Evolutionary conservation across 2,113 vertebrate genomes (phyloP), one percentile per base, ranked within the genome.

Genomic region (Micronycteris hirsuta): DNA sequence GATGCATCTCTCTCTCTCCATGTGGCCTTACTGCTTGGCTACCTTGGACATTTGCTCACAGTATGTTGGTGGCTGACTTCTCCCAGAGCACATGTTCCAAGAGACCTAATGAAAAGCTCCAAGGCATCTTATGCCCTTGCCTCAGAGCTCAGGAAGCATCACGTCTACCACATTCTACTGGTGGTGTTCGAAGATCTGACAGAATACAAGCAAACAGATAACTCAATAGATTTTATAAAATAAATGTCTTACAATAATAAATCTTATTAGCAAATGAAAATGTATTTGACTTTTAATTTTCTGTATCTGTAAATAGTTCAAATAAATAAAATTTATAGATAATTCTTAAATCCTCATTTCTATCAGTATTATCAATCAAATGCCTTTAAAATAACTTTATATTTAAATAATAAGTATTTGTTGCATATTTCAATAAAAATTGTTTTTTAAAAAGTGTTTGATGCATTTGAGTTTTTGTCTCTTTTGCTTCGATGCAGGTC

Each of bases 241-340:
- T 28, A 67, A 73, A 63, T 41, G 24, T 73, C 31, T 89, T 47
- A 68, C 19, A 77, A 52, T 41, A 43, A 85, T 22, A 76, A 91
- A 16, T 92, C 43, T 77, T 49, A 81, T 77, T 74, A 89, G n/a
- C 45, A 92, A 94, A 47, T 82, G 1, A 94, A 97, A 81, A 58
- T 70, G 3, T 58, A 82, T 41, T 82, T 70, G 45, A 73, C 2
- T 94, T 56, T 81, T 38, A 63, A 41, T 78, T 84, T 65, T 85
- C 14, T 83, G 11, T 71, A 49, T 68, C 73, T 77, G 4, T 28
- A 80, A 90, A 54, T 15, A 41, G 6, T 87, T 65, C 43, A 89
- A 81, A 63, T 68, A 86, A 93, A 31, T 70, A 80, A 92, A 86
- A 94, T 84, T 1, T 38, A 93, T 63, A 47, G 5, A 16, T 91